These are phyloP conservation scores for Lingula anatina DNA, from an alignment of 2,888 invertebrate genomes.

Conservation along the genomic window DNA sequence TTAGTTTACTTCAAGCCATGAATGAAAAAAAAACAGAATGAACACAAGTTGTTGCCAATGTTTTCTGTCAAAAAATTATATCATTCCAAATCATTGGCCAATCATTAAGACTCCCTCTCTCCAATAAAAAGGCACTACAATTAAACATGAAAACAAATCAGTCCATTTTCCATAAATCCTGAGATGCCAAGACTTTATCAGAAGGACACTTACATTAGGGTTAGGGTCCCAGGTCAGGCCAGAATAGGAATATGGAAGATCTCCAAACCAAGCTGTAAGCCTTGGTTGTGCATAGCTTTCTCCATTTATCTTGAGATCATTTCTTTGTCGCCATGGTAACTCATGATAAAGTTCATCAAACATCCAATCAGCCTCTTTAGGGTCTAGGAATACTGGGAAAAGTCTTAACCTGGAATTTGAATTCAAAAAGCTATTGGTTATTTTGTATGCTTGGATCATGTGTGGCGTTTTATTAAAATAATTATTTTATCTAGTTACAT, in stretches of 20 bases:
- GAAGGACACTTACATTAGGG: conserved; percentile 26
- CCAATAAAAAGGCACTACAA: too few species aligned
- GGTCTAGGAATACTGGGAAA: conserved; percentile 37
- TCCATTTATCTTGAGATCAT: conserved; percentile 28
- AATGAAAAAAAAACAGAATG: too few species aligned
- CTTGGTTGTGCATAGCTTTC: conserved; percentile 45
- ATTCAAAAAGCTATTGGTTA: conserved; percentile 1
- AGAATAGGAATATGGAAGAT: conserved; percentile 53
- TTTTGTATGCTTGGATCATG: neutral
- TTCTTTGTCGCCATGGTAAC: conserved; percentile 42
- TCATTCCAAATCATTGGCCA: too few species aligned
- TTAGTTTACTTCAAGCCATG: too few species aligned
- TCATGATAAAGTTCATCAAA: conserved; percentile 34
- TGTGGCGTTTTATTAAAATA: too few species aligned
- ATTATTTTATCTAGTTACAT: neutral
- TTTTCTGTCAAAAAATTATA: too few species aligned
- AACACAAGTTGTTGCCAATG: too few species aligned
- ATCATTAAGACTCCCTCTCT: too few species aligned
- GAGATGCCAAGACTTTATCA: too few species aligned
- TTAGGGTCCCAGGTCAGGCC: conserved; percentile 40
- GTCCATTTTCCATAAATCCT: too few species aligned
- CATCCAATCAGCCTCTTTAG: conserved; percentile 25
- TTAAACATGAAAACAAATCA: too few species aligned
- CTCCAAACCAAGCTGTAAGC: conserved; percentile 55
- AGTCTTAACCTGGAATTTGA: conserved; percentile 28